A percentile compares a stretch with the other conserved stretches of the same genome.
These are phyloP conservation scores for Tetragnatha versicolor DNA, from an alignment of 1,140 invertebrate species.

Conservation along the genomic window DNA sequence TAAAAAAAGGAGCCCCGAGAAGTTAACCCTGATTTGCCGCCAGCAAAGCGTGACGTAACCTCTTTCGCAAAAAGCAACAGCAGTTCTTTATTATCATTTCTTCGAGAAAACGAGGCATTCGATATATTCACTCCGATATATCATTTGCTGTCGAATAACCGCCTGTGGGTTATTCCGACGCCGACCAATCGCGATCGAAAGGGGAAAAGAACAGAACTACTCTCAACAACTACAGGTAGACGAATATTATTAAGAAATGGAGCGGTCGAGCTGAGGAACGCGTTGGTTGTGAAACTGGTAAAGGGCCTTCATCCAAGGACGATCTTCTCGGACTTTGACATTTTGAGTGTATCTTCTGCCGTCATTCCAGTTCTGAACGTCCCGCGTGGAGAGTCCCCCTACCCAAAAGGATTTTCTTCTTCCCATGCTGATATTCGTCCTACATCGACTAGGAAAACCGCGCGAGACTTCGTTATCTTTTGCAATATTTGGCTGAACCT, in stretches of 20 bases:
- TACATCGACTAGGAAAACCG: not conserved
- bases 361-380: not conserved
- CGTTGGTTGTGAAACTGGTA: conserved; percentile 31
- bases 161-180: not conserved
- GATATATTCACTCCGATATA: not conserved
- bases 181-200: not conserved
- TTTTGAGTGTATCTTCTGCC: not conserved
- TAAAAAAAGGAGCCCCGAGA: too few relatives aligned
- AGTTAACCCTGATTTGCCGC: conserved; percentile 24
- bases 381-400: not conserved
- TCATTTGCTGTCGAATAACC: not conserved
- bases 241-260: not conserved
- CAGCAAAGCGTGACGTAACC: conserved; percentile 35
- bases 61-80: conserved; percentile 5
- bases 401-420: not conserved
- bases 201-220: not conserved
- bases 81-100: not conserved
- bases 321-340: conserved; percentile 4
- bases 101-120: not conserved
- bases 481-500: not conserved
- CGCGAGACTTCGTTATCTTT: not conserved
- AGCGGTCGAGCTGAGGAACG: not conserved
- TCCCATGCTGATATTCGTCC: not conserved
- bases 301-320: conserved; percentile 31
- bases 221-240: not conserved